These are phyloP conservation scores for Tragelaphus scriptus DNA, from an alignment of 2,113 vertebrate genomes.

Conservation along the genomic window DNA sequence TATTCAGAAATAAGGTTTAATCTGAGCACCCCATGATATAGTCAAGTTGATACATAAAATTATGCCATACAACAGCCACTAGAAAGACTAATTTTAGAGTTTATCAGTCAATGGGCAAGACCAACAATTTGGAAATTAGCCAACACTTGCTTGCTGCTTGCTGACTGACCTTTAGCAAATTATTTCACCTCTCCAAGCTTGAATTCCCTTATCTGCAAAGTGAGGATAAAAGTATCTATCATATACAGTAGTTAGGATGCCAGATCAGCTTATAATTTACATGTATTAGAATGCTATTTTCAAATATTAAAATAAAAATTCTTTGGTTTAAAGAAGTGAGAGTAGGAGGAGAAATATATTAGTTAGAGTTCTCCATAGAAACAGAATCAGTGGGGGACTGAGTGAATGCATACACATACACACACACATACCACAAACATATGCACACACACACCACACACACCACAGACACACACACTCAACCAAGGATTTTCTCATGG, in stretches of 20 bases:
- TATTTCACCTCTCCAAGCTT: neutral
- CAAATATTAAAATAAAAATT: neutral
- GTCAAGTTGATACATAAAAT: neutral
- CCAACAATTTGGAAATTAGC: neutral
- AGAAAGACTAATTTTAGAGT: neutral
- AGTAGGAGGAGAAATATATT: neutral
- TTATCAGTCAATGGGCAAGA: neutral
- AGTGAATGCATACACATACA: neutral
- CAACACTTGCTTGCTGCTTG: neutral
- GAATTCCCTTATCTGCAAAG: neutral
- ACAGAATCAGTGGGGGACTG: neutral
- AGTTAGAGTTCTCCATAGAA: neutral
- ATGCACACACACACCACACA: neutral
- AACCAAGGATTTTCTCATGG: neutral
- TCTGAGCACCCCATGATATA: neutral
- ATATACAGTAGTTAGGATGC: neutral
- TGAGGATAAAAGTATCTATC: neutral
- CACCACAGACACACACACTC: neutral
- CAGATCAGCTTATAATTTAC: neutral
- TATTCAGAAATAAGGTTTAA: neutral
- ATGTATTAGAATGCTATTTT: neutral
- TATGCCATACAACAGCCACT: neutral
- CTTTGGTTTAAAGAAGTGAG: neutral
- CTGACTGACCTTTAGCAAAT: neutral
- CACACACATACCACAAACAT: neutral